phyloP scores from a whole-genome alignment of 2,888 invertebrate species.

The Leucophenga maculata region DNA sequence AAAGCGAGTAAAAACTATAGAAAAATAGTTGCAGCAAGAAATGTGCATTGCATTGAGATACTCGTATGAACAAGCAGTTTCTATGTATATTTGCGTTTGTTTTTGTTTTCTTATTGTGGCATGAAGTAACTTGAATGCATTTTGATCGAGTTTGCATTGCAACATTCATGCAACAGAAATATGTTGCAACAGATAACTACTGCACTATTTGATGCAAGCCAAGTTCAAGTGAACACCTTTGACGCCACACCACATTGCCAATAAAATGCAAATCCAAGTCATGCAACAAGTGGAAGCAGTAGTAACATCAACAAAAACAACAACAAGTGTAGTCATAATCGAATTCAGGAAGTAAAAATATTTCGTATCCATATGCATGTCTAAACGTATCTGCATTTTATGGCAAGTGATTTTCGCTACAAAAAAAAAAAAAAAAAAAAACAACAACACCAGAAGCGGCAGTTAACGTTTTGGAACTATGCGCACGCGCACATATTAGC shows the following conservation, averaged over 20 bases:
- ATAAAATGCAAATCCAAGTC: no score
- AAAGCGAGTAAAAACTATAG: background rate
- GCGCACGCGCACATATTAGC: slow-evolving; percentile 1
- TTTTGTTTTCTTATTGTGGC: background rate
- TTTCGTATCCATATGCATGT: no score
- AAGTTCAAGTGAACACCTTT: no score
- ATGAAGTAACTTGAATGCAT: background rate
- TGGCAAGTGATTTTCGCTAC: background rate
- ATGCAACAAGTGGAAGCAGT: background rate
- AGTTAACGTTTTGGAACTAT: background rate
- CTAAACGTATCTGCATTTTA: background rate
- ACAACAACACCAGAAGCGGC: background rate
- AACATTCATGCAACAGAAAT: background rate
- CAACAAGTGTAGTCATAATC: background rate
- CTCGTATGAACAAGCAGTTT: no score
- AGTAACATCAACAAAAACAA: background rate
- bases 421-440: background rate
- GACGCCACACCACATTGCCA: no score
- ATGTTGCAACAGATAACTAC: background rate
- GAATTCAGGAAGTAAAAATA: slow-evolving; percentile 8
- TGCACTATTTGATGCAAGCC: background rate
- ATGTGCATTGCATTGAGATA: background rate
- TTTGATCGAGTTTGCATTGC: background rate
- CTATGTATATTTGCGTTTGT: no score
- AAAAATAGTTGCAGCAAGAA: slow-evolving; percentile 3